Evolutionary conservation across 1,140 invertebrate genomes (phyloP), one percentile per base, ranked within the genome.

Genomic region (Kradibia gibbosae): DNA sequence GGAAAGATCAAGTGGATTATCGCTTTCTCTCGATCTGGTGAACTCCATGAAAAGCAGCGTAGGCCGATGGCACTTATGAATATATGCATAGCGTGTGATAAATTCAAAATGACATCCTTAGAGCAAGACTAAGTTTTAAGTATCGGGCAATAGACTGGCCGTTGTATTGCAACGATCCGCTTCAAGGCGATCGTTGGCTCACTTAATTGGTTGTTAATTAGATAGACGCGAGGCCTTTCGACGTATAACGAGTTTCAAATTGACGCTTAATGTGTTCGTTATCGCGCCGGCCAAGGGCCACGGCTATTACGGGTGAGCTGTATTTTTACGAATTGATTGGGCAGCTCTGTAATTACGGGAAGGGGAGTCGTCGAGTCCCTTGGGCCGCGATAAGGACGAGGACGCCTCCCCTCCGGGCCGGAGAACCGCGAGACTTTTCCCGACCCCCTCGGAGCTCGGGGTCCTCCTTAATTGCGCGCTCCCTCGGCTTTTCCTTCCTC

Each of bases 391-490:
- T n/a, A n/a, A n/a, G n/a, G n/a, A n/a, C n/a, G n/a, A n/a, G n/a
- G n/a, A n/a, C n/a, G n/a, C n/a, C n/a, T n/a, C n/a, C n/a, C n/a
- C 13, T 53, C 50, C 50, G 20, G 5, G 15, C 22, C 50, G 13
- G 5, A 20, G 50, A 53, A 3, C 3, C 22, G 50, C 22, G 50
- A 53, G 13, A 53, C 50, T 53, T 53, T 53, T 20, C 15, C 50
- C 15, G 50, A n/a, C n/a, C n/a, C n/a, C n/a, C n/a, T n/a, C n/a
- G n/a, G n/a, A n/a, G n/a, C 13, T 22, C 34, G 17, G 45, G 31
- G 53, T 65, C 60, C 57, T 77, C 34, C 25, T 42, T 77, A 60
- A 67, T 78, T 78, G 53, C 28, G 28, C 17, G 45, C 20, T 65
- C 34, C 72, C 31, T 36, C 34, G 10, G 31, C 73, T 20, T 34